These are phyloP conservation scores for Tachina lurida DNA, from an alignment of 2,888 invertebrate genomes.

Conservation along the genomic window DNA sequence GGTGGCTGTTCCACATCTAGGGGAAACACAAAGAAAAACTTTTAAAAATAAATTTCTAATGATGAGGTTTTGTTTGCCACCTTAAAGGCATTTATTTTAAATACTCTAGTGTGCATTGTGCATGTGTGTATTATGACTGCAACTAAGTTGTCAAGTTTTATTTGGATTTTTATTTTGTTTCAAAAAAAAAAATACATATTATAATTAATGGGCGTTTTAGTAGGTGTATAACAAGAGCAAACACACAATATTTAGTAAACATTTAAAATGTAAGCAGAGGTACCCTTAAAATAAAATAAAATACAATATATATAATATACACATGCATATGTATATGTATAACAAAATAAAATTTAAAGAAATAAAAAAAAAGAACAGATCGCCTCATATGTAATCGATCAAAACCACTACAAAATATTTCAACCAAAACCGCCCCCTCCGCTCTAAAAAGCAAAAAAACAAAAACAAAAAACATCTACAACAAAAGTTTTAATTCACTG, in stretches of 20 bases:
- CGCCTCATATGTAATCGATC: constrained; percentile 71
- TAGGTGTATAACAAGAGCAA: constrained; percentile 63
- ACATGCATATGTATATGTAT: no score
- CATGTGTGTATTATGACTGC: not conserved
- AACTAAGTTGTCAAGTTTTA: constrained; percentile 54
- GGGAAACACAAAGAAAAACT: not conserved
- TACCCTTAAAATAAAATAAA: constrained; percentile 54
- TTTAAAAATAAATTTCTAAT: constrained; percentile 42
- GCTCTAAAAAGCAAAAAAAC: not conserved
- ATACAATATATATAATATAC: not conserved
- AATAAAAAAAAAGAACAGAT: constrained; percentile 60
- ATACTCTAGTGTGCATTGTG: constrained; percentile 7
- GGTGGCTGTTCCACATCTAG: constrained; percentile 17
- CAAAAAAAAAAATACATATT: constrained; percentile 53
- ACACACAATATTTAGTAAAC: constrained; percentile 44
- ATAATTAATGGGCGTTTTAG: constrained; percentile 72
- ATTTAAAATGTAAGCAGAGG: constrained; percentile 46
- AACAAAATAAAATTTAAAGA: not conserved
- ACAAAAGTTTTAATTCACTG: constrained; percentile 52
- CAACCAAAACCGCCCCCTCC: constrained; percentile 41
- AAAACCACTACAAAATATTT: constrained; percentile 52
- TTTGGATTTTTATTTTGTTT: constrained; percentile 28
- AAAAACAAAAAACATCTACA: not conserved
- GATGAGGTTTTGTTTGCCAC: constrained; percentile 36
- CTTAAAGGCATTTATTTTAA: constrained; percentile 50